Conservation (phyloP, 2,113 vertebrate species). For the Onychorhynchus coronatus region DNA sequence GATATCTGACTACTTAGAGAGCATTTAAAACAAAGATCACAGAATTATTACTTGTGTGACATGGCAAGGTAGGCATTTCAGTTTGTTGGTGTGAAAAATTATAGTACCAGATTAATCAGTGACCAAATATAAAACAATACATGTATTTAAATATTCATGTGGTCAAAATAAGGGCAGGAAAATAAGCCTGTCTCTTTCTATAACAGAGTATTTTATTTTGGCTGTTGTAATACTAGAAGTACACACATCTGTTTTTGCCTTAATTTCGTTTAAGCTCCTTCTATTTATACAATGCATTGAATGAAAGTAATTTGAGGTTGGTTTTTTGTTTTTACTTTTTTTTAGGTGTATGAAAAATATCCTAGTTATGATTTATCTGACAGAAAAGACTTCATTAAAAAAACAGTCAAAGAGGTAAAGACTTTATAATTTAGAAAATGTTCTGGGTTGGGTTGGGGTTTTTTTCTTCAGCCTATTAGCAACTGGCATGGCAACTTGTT, state of each 20-base stretch:
- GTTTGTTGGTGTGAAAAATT: not conserved
- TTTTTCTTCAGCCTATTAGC: not conserved
- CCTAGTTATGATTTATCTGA: conserved; percentile 87
- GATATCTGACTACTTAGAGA: not conserved
- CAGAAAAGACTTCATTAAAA: conserved; percentile 92
- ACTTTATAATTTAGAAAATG: not conserved
- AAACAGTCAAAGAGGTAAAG: conserved; percentile 91
- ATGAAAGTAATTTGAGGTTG: not conserved
- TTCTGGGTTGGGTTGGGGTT: not conserved
- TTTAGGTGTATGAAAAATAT: conserved; percentile 90
- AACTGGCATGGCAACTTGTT: not conserved
- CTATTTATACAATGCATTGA: not conserved
- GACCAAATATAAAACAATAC: not conserved
- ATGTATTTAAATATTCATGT: not conserved
- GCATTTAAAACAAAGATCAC: not conserved
- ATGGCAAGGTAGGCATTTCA: not conserved
- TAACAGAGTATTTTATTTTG: no score
- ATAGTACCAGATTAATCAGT: not conserved
- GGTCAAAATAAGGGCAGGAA: not conserved
- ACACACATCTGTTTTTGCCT: not conserved
- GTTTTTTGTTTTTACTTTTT: not conserved
- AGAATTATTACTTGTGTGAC: not conserved
- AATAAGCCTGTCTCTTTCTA: not conserved
- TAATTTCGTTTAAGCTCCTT: not conserved
- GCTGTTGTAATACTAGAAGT: not conserved